These are phyloP conservation scores for Trachemys scripta DNA, from an alignment of 2,113 vertebrate genomes.

Conservation along the genomic window DNA sequence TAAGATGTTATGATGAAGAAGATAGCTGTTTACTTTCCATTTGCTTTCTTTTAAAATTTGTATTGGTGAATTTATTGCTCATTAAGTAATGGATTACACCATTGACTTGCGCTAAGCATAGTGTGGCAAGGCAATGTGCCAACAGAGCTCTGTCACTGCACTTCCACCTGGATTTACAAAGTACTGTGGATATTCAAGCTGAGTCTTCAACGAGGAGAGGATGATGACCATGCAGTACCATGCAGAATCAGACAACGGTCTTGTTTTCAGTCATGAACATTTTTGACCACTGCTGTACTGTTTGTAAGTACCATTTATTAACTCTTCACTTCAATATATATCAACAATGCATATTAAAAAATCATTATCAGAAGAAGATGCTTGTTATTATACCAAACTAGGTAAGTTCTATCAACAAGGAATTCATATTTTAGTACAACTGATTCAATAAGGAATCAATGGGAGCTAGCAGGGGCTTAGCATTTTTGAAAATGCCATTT, in stretches of 20 bases:
- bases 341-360: neutral
- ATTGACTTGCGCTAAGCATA: neutral
- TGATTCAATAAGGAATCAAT: neutral
- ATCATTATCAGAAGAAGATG: neutral
- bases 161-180: neutral
- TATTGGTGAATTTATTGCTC: neutral
- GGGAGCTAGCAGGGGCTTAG: neutral
- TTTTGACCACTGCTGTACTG: neutral
- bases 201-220: neutral
- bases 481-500: neutral
- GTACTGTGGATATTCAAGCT: neutral
- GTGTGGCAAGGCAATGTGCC: neutral
- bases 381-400: neutral
- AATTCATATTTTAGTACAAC: neutral
- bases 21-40: neutral
- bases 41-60: neutral
- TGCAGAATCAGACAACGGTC: neutral
- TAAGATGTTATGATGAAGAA: neutral
- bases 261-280: neutral
- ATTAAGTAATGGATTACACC: neutral
- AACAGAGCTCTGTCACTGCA: neutral
- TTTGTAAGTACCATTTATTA: neutral
- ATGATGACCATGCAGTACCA: neutral
- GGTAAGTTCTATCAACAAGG: neutral
- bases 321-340: neutral